Evolutionary conservation across 2,797 vertebrate species (phyloP), one percentile per base, ranked within the genome.

Genomic region (Coracias cyanogaster): DNA sequence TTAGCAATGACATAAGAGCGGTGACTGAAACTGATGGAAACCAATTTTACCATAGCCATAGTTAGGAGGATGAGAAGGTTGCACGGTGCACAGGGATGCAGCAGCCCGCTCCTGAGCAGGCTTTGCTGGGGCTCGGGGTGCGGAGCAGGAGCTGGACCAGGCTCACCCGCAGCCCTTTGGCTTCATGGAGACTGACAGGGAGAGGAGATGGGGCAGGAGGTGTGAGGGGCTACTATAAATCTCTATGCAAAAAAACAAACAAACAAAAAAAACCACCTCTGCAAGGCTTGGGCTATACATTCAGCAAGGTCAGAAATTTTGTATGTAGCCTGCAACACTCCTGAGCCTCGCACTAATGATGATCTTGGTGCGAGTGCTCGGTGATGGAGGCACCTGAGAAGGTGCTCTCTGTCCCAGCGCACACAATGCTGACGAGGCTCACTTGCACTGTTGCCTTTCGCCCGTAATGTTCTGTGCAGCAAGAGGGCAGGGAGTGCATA

Each of bases 161-260:
- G 55, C 28, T 65, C 72, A 11, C 72, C 61, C 4, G 0, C 43
- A 49, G 65, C 86, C 61, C 61, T 49, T 58, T 9, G 0, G 71
- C 58, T 62, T 71, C 35, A 9, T 13, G 9, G 6, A 26, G 57
- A 22, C 19, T 6, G 12, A 7, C n/a, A 2, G 10, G 37, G 55
- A 62, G 7, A 60, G 66, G 66, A 77, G 51, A 35, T 1, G 0
- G 73, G 65, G 65, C 80, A 24, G 25, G n/a, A 52, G 76, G 49
- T 58, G 52, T 3, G 2, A 91, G 92, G 86, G 80, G 90, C 71
- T 89, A 41, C 76, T 88, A 20, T 60, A 81, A 97, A 94, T 96
- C 94, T 97, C 96, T 94, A 85, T 94, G 90, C 90, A 97, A 96
- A 97, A 90, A n/a, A 54, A 39, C 48, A 25, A 58, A 73, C 46